Base-by-base conservation (phyloP, 2,113 vertebrate species). In the Platysternon megacephalum region DNA sequence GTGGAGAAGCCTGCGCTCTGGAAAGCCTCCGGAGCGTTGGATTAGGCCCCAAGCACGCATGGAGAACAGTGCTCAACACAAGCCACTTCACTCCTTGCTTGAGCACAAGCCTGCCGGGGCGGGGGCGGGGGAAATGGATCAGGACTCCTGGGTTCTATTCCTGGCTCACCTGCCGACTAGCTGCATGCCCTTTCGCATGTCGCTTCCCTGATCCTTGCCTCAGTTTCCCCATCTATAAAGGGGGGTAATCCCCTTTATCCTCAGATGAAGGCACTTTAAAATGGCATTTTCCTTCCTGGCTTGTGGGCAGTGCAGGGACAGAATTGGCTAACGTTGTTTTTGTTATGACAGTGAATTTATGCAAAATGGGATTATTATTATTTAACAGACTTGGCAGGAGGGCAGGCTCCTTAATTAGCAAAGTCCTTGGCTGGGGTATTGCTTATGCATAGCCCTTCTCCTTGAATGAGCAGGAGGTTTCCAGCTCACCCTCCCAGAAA, bases 1-100 rank as follows among this genome's bases (percentile, higher is more conserved):
- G 42, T 32, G 28, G 56, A 51, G 79, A n/a, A n/a, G 1, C 1
- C 0, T 65, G 79, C 55, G 3, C 2, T 0, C 72, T 76, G 49
- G 1, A 12, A 13, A 46, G 42, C 42, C 72, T 44, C 39, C 9
- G 22, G 24, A 42, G 42, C 42, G 28, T 39, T 24, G 6, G 74
- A 26, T 44, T 42, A 39, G 17, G 7, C 35, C 65, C 17, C 65
- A 8, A 21, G 35, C 65, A 39, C 9, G 61, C n/a, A n/a, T n/a
- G n/a, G n/a, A n/a, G n/a, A n/a, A n/a, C 32, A 19, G 32, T 4
- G 4, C 32, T 4, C 3, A 3, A 32, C 32, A 8, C 65, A 42
- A 76, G 24, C 74, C 74, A 76, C 74, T 42, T 44, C 26, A 3
- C 74, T 46, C 42, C 39, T 44, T 14, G 22, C n/a, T 28, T 26